A percentile compares a stretch with the other conserved stretches of the same genome.
Evolutionary conservation across 2,888 invertebrate species (phyloP).

Genomic region (Brachyptera putata): DNA sequence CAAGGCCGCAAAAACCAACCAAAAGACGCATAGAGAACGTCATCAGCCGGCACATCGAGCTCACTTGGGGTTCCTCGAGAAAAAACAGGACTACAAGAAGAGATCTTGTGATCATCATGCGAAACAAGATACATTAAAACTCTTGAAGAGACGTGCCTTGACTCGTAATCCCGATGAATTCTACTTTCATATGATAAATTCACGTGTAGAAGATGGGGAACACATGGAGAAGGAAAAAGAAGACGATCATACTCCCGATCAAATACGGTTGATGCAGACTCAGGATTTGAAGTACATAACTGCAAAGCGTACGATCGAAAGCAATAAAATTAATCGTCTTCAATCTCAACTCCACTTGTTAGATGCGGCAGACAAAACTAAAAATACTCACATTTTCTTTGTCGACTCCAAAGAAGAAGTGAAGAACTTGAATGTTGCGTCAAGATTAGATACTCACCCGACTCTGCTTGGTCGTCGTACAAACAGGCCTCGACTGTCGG

Average conservation of each 20-base stretch:
- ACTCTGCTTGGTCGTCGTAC: constrained; percentile 61
- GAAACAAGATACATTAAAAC: constrained; percentile 76
- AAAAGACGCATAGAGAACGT: constrained; percentile 78
- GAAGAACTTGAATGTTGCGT: constrained; percentile 61
- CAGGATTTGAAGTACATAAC: constrained; percentile 88
- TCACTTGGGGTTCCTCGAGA: constrained; percentile 78
- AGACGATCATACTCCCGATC: constrained; percentile 74
- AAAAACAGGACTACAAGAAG: constrained; percentile 81
- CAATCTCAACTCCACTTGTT: constrained; percentile 79
- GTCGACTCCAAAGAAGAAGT: constrained; percentile 60
- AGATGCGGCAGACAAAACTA: constrained; percentile 61
- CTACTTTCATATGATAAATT: constrained; percentile 95
- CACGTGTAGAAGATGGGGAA: constrained; percentile 58
- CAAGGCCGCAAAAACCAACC: constrained; percentile 79
- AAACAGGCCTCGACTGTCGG: constrained; percentile 33
- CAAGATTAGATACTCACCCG: constrained; percentile 71
- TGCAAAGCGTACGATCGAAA: constrained; percentile 79
- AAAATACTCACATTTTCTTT: constrained; percentile 78
- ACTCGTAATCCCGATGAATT: constrained; percentile 98
- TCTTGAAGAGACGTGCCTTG: constrained; percentile 75
- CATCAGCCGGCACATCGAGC: constrained; percentile 75
- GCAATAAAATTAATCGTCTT: constrained; percentile 68
- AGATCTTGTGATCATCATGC: constrained; percentile 75
- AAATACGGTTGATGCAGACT: constrained; percentile 82
- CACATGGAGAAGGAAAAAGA: constrained; percentile 63